Evolutionary conservation across 1,140 invertebrate genomes (phyloP).

Genomic region (Drosophila varians): DNA sequence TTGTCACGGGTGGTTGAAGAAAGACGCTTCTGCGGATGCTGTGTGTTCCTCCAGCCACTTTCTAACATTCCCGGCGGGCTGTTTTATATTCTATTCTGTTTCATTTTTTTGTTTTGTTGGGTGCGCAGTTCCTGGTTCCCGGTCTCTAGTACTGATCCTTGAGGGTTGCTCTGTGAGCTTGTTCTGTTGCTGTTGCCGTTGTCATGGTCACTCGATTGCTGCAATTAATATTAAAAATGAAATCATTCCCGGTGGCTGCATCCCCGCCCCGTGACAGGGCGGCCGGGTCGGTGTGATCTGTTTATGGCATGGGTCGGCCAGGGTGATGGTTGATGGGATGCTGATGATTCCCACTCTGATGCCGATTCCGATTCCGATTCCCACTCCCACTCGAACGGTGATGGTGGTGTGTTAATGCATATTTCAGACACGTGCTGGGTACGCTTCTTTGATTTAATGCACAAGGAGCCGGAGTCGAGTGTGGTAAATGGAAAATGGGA

Average conservation of each 20-base stretch:
- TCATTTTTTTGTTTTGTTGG: slow-evolving; percentile 9
- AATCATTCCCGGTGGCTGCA: slow-evolving; percentile 52
- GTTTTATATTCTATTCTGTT: slow-evolving; percentile 7
- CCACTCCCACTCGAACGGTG: slow-evolving; percentile 10
- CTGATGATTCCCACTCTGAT: slow-evolving; percentile 9
- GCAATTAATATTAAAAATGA: slow-evolving; percentile 81
- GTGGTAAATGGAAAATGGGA: slow-evolving; percentile 1
- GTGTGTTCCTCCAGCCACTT: slow-evolving; percentile 4
- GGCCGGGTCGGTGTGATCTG: slow-evolving; percentile 30
- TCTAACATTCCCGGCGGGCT: slow-evolving; percentile 1
- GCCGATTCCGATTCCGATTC: not conserved
- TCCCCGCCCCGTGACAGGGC: not conserved
- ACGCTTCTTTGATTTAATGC: slow-evolving; percentile 77
- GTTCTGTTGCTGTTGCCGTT: slow-evolving; percentile 24
- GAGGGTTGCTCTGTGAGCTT: slow-evolving; percentile 51
- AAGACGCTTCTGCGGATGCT: slow-evolving; percentile 24
- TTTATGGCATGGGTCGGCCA: slow-evolving; percentile 22
- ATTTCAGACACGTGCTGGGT: slow-evolving; percentile 78
- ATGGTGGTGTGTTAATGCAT: slow-evolving; percentile 76
- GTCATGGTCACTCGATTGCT: slow-evolving; percentile 76
- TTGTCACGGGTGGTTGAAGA: slow-evolving; percentile 58
- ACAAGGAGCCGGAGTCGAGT: slow-evolving; percentile 22
- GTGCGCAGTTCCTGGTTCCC: slow-evolving; percentile 13
- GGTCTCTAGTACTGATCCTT: slow-evolving; percentile 30
- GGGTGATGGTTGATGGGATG: slow-evolving; percentile 26